Base-by-base conservation (phyloP, 2,888 invertebrate genomes). In the Hypena proboscidalis region DNA sequence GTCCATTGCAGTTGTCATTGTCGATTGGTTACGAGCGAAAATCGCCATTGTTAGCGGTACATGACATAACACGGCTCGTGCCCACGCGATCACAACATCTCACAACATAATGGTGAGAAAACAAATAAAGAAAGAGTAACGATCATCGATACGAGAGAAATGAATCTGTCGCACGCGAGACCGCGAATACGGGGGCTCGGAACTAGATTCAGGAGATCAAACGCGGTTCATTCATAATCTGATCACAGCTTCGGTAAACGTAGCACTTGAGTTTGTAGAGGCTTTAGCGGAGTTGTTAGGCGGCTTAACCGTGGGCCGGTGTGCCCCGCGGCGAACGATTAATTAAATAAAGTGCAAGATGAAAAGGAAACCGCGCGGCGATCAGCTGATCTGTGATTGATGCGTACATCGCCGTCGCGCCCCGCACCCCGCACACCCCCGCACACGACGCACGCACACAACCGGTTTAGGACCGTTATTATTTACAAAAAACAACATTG, bases 371-470 rank as follows among this genome's bases (percentile, higher is more conserved):
- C 77, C 74, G 70, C 71, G 70, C 59, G 59, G 56, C 80, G 79
- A 86, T 85, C 89, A 88, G 89, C 88, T 90, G 88, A 85, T 86
- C 72, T 67, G 71, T 80, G 83, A 85, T 83, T 81, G 85, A 85
- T 85, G 79, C 71, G 70, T 70, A 69, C 70, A 64, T 60, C 67
- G 67, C 60, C 69, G 67, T 61, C 69, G 65, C 70, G 73, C 66
- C 70, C 70, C 66, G 55, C 70, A 65, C 64, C 70, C 72, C 74
- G 70, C 74, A 62, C 67, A 58, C 46, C 81, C 85, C 85, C 79
- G 72, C 65, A 64, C 70, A 72, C 74, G 70, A n/a, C 65, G 65
- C 70, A 72, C 74, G 70, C 74, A 62, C 67, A 58, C 46, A 82
- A 85, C 85, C 79, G 72, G 84, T 85, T 85, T 77, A 75, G 70